Evolutionary conservation across 2,888 invertebrate genomes (phyloP), one percentile per base, ranked within the genome.

Genomic region (Coenonympha glycerion): DNA sequence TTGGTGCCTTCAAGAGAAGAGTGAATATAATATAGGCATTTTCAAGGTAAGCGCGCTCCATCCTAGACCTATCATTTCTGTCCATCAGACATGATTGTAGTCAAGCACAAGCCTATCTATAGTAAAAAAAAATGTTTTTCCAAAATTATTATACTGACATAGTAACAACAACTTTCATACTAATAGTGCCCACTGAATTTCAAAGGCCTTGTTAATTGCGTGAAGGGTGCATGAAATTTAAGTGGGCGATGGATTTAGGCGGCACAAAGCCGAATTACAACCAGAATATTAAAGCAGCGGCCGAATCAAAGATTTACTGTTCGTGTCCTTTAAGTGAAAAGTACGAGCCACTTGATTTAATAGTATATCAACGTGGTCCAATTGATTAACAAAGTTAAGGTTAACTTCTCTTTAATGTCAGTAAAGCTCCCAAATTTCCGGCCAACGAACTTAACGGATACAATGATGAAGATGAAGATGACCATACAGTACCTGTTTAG

Each of bases 401-500:
- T 16, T 13, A 30, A 3, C 3, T n/a, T n/a, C n/a, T n/a, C n/a
- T n/a, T n/a, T n/a, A n/a, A n/a, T n/a, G n/a, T n/a, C n/a, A n/a
- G n/a, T 13, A 31, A 15, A 13, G 15, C 15, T 16, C 2, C n/a
- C n/a, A n/a, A n/a, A n/a, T n/a, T n/a, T n/a, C n/a, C n/a, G n/a
- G n/a, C n/a, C n/a, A n/a, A n/a, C n/a, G n/a, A n/a, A n/a, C n/a
- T n/a, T n/a, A n/a, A n/a, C n/a, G n/a, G n/a, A n/a, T n/a, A n/a
- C n/a, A n/a, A n/a, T n/a, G n/a, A n/a, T n/a, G n/a, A n/a, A n/a
- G n/a, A n/a, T n/a, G n/a, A n/a, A n/a, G n/a, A n/a, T n/a, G n/a
- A 16, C 11, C 8, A n/a, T 6, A 40, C 16, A 9, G 16, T 36
- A 92, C 92, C 91, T 92, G 92, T 80, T 91, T 91, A 47, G 92